phyloP scores from a whole-genome alignment of 2,888 invertebrate genomes.

The Melolontha melolontha region DNA sequence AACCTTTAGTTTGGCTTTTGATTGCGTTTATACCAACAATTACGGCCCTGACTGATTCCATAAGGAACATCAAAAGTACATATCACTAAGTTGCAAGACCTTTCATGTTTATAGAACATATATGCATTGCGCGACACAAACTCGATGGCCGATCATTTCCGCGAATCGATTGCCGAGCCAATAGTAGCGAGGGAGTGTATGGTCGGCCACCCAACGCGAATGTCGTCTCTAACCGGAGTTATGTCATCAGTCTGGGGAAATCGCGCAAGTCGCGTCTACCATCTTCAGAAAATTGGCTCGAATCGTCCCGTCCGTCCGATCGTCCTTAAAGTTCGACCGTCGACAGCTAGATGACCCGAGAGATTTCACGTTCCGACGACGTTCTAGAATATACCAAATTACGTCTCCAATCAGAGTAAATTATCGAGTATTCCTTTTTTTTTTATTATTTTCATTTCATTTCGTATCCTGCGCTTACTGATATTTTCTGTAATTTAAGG shows the following conservation, averaged over 20 bases:
- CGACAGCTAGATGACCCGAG: conserved; percentile 31
- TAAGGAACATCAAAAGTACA: conserved; percentile 1
- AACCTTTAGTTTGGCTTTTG: too few species aligned
- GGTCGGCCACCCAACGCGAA: conserved; percentile 58
- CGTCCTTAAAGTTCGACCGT: conserved; percentile 11
- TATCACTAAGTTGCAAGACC: conserved; percentile 1
- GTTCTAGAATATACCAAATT: conserved; percentile 32
- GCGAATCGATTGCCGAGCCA: conserved; percentile 56
- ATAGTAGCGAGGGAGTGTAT: conserved; percentile 54
- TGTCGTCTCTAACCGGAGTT: conserved; percentile 52
- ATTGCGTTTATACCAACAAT: too few species aligned
- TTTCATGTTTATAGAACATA: conserved; percentile 18
- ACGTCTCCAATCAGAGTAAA: conserved; percentile 37
- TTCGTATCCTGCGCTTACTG: conserved; percentile 6
- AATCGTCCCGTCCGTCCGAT: conserved; percentile 6
- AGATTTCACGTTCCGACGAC: conserved; percentile 28
- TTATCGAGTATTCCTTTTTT: conserved; percentile 23
- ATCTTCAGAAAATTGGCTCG: conserved; percentile 38
- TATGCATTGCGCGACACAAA: conserved; percentile 37
- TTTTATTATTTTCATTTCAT: conserved; percentile 14
- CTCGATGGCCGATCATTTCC: conserved; percentile 59
- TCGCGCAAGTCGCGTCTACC: conserved; percentile 37
- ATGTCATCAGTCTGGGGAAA: conserved; percentile 46
- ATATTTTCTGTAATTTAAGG: neutral
- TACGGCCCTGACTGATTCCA: too few species aligned